These are phyloP conservation scores for Barypeithes pellucidus DNA, from an alignment of 2,888 invertebrate species.

Conservation along the genomic window DNA sequence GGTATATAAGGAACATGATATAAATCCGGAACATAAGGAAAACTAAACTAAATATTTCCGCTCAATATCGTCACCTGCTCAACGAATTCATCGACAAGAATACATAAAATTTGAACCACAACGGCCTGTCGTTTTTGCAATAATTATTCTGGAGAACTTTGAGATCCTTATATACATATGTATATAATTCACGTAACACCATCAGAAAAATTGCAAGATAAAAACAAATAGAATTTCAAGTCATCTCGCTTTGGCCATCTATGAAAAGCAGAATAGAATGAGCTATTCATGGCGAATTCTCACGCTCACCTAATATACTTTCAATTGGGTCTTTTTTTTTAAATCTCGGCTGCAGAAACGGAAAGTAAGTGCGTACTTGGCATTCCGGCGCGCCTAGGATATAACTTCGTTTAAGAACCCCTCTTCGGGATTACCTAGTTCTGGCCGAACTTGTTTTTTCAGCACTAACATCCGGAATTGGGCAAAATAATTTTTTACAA, in stretches of 20 bases:
- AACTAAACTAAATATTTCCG: no score
- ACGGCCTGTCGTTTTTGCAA: conserved; percentile 1
- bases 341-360: conserved; percentile 53
- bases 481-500: no score
- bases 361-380: conserved; percentile 53
- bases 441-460: no score
- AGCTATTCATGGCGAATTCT: conserved; percentile 51
- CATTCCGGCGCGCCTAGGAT: conserved; percentile 51
- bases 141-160: background rate
- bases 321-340: conserved; percentile 46
- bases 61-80: no score
- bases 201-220: conserved; percentile 1
- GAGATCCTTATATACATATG: conserved; percentile 6
- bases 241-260: conserved; percentile 18
- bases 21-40: no score
- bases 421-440: no score
- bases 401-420: conserved; percentile 35
- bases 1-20: no score
- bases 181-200: conserved; percentile 16
- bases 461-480: no score
- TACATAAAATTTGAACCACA: background rate
- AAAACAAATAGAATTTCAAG: conserved; percentile 11
- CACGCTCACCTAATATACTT: conserved; percentile 54
- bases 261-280: conserved; percentile 38
- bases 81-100: background rate